Conservation (phyloP, 2,113 vertebrate species). For the Carlito syrichta region DNA sequence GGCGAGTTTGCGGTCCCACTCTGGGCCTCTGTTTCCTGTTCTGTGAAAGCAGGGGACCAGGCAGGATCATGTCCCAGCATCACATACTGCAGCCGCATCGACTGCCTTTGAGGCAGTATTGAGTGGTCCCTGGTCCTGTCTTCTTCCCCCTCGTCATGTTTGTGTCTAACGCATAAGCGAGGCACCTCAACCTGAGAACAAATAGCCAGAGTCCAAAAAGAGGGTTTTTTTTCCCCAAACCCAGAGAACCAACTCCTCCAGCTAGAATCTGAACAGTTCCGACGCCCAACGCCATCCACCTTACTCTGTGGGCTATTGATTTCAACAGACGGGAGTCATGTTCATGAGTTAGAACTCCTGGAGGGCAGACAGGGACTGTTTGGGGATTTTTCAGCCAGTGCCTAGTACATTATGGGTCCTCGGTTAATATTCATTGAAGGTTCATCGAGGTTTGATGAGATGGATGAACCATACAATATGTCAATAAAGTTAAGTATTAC, state of each 20-base stretch:
- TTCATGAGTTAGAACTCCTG: not conserved
- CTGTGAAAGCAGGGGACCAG: not conserved
- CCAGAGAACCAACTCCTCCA: not conserved
- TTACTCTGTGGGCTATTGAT: not conserved
- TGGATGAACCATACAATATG: slow-evolving; percentile 77
- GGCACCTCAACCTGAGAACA: not conserved
- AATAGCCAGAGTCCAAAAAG: not conserved
- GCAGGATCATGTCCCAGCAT: not conserved
- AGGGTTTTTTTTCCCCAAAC: not conserved
- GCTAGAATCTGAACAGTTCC: not conserved
- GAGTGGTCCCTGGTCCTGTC: not conserved
- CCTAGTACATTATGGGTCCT: slow-evolving; percentile 60
- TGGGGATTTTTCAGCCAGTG: slow-evolving; percentile 14
- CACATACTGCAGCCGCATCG: not conserved
- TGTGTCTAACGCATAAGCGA: not conserved
- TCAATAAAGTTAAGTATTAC: slow-evolving; percentile 80
- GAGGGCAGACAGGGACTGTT: not conserved
- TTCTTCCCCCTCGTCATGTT: not conserved
- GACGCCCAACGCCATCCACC: not conserved
- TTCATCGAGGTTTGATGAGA: slow-evolving; percentile 79
- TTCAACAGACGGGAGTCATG: slow-evolving; percentile 16
- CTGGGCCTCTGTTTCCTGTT: not conserved
- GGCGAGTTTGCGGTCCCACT: not conserved
- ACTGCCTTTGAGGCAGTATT: not conserved
- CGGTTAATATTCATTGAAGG: slow-evolving; percentile 72